A percentile compares a stretch with the other conserved stretches of the same genome.
Conservation (phyloP, 2,888 invertebrate genomes). For the Linyphia triangularis region DNA sequence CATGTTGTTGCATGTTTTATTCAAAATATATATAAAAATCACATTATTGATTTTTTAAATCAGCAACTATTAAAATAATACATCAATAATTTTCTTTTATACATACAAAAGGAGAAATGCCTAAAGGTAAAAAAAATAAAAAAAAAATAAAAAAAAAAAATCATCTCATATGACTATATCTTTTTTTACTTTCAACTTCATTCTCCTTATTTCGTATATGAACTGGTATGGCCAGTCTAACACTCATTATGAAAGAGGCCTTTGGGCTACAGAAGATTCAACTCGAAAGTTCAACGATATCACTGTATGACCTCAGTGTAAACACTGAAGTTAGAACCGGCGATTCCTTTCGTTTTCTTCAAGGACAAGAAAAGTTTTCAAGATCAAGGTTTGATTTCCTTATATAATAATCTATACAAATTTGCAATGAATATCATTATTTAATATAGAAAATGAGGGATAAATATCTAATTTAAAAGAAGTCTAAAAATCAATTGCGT, state of each 20-base stretch:
- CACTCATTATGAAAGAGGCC: slow-evolving; percentile 15
- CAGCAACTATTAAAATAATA: too few relatives aligned
- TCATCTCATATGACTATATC: neutral
- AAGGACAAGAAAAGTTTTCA: neutral
- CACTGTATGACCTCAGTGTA: slow-evolving; percentile 56
- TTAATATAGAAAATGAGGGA: too few relatives aligned
- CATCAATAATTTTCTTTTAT: too few relatives aligned
- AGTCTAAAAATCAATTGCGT: too few relatives aligned
- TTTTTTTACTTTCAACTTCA: neutral
- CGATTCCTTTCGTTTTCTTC: slow-evolving; percentile 1
- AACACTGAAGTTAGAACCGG: slow-evolving; percentile 5
- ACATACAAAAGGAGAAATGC: neutral
- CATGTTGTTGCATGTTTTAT: too few relatives aligned
- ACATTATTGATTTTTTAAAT: too few relatives aligned
- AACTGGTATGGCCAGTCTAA: slow-evolving; percentile 65
- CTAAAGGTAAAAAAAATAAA: neutral
- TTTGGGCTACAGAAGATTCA: slow-evolving; percentile 16
- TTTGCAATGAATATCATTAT: too few relatives aligned
- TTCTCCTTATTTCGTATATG: slow-evolving; percentile 17
- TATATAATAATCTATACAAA: too few relatives aligned
- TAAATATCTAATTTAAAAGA: too few relatives aligned
- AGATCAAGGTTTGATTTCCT: neutral
- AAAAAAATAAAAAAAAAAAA: neutral
- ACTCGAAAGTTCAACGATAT: slow-evolving; percentile 54
- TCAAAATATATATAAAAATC: too few relatives aligned